Evolutionary conservation across 1,140 invertebrate genomes (phyloP), one percentile per base, ranked within the genome.

Genomic region (Pteromalus puparum): DNA sequence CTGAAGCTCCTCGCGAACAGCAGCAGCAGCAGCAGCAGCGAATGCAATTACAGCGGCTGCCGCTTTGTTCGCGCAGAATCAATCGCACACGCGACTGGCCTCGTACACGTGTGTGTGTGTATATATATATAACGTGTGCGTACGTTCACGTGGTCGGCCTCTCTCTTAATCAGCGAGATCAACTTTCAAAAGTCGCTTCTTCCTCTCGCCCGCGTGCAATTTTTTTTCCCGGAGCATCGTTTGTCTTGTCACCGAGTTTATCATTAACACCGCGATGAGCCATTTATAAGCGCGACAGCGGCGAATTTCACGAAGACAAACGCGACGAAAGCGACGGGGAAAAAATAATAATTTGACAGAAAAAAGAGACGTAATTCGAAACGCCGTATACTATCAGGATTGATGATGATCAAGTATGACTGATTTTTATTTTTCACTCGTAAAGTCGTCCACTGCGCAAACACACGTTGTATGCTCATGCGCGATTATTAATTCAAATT

Each of bases 211-310:
- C 21, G 15, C 21, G 18, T 2, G 48, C 18, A 53, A 18, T 72
- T 73, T 73, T 73, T 70, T 26, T 70, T n/a, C n/a, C 30, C 30
- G 21, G 6, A 38, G 34, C 30, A 21, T 73, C 72, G 72, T 73
- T 73, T 73, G 30, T 73, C 34, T 73, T 73, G 72, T 73, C 30
- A 21, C 72, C 18, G 34, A n/a, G 18, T 21, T 73, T 34, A 38
- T 73, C 72, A 73, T 73, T 73, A 73, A 73, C 72, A 21, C 72
- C 10, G 24, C 34, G 72, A 73, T 73, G 72, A 73, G 72, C 30
- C 30, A 73, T 73, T 73, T 73, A 73, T 73, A 73, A 73, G 1
- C 2, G 18, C 18, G 26, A 73, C 72, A 34, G 15, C 72, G 72
- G 30, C 21, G 30, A 73, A 34, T 73, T 73, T 73, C 34, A 38